These are phyloP conservation scores for Emmelina monodactyla DNA, from an alignment of 2,888 invertebrate species.

Conservation along the genomic window DNA sequence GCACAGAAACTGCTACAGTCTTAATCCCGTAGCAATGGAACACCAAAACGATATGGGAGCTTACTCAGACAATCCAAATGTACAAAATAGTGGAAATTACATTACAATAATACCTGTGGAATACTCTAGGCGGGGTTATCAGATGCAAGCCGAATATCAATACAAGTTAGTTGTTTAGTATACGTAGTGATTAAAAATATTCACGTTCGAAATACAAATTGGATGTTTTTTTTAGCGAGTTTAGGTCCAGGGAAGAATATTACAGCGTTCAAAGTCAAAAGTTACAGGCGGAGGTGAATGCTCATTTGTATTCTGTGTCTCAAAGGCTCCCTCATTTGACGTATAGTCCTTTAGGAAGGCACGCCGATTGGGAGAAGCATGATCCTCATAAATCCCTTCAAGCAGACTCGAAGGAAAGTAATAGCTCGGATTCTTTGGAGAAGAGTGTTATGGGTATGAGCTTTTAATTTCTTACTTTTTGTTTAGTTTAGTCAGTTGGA, in stretches of 20 bases:
- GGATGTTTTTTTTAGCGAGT: conserved; percentile 56
- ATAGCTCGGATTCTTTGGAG: conserved; percentile 58
- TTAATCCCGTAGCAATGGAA: conserved; percentile 49
- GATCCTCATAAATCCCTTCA: conserved; percentile 53
- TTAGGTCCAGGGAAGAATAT: conserved; percentile 56
- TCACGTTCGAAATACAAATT: neutral
- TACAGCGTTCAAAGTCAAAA: conserved; percentile 60
- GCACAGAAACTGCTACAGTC: conserved; percentile 9
- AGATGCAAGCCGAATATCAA: conserved; percentile 66
- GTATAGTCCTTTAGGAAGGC: conserved; percentile 54
- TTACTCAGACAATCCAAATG: conserved; percentile 54
- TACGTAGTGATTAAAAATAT: neutral
- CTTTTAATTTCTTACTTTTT: neutral
- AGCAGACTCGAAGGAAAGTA: conserved; percentile 58
- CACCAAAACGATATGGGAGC: conserved; percentile 56
- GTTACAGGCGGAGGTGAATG: conserved; percentile 57
- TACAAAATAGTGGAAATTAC: conserved; percentile 60
- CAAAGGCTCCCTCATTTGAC: conserved; percentile 64
- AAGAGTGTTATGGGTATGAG: conserved; percentile 58
- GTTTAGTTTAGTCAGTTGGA: too few relatives aligned
- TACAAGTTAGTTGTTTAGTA: conserved; percentile 48
- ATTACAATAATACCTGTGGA: conserved; percentile 69
- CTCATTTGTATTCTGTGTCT: conserved; percentile 67
- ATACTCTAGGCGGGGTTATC: conserved; percentile 62
- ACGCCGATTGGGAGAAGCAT: conserved; percentile 61